Evolutionary conservation across 2,888 invertebrate species (phyloP), one percentile per base, ranked within the genome.

Genomic region (Pterostichus niger): DNA sequence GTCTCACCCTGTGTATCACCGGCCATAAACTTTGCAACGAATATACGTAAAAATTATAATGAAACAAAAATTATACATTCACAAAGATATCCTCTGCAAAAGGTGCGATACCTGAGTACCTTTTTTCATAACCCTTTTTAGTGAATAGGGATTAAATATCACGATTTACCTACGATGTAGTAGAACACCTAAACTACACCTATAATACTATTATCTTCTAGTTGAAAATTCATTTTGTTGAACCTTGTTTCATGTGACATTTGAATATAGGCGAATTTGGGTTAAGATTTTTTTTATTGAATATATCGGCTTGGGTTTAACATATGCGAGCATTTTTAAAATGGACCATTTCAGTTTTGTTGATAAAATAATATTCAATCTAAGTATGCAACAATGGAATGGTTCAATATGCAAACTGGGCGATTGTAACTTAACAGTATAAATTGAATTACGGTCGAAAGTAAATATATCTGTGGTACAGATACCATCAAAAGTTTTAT

Each of bases 1-100:
- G n/a, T 73, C 31, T 73, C 73, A 52, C 75, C 49, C 33, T 11
- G n/a, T 35, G 15, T 7, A 17, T 40, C 68, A 17, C 40, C 33
- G 17, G 59, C 35, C 31, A 11, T 24, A 31, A 15, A 75, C 33
- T 75, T 75, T 75, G 52, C 75, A 75, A 44, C 49, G 73, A 13
- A n/a, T 31, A 10, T 24, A 24, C 3, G 2, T 2, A 52, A 76
- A 73, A 76, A 46, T 79, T 64, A 46, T 79, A 79, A 79, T 79
- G 79, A 79, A 79, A 79, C 79, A 79, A 79, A 79, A 79, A 79
- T 79, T 79, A 79, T 79, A 79, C 79, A 79, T 79, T 79, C 79
- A 59, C 11, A 24, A 24, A 52, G 9, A 44, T 44, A 71, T 44
- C 33, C 33, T 49, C n/a, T 64, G 79, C 79, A 64, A 76, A 79